Evolutionary conservation across 2,113 vertebrate species (phyloP), one percentile per base, ranked within the genome.

Genomic region (Centropus unirufus): DNA sequence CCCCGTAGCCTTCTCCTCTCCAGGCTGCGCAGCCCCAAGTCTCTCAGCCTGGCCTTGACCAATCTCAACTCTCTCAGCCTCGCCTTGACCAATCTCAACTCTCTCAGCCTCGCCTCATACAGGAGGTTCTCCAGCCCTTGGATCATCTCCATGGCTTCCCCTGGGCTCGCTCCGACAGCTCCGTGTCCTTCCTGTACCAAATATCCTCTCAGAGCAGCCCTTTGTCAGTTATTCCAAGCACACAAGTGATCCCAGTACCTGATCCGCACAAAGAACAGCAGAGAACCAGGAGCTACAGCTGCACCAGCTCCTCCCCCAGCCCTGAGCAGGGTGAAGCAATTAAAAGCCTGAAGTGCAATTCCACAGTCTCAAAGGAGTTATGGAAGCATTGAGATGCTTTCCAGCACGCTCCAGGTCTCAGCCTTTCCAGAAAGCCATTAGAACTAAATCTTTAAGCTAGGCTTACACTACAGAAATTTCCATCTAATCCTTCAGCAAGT

Each of bases 261-360:
- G 6, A 49, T 1, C 36, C 12, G 15, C 2, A 2, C 47, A 13
- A 11, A 23, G 16, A 52, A 2, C n/a, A 20, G n/a, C 1, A 9
- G 59, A 26, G 8, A 27, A 62, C 9, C 75, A 66, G 46, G 61
- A 62, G 24, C 55, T 21, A 16, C 59, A 69, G 87, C 83, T 27
- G 2, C 7, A 30, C 18, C 44, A 12, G 23, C 44, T 36, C 57
- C 47, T 19, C 47, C 22, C 72, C 61, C 51, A 72, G 3, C 7
- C 42, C 36, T 49, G 29, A 40, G 19, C 4, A 32, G 36, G n/a
- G 34, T 13, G 39, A 68, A 51, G 66, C 57, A 55, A 47, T 24
- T 14, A 42, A 46, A 67, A 67, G 58, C 36, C 30, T 69, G 14
- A 19, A 34, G n/a, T 3, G 13, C 30, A 26, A 40, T 29, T 42